These are phyloP conservation scores for Mycogona germanica DNA, from an alignment of 2,888 invertebrate genomes.

Conservation along the genomic window DNA sequence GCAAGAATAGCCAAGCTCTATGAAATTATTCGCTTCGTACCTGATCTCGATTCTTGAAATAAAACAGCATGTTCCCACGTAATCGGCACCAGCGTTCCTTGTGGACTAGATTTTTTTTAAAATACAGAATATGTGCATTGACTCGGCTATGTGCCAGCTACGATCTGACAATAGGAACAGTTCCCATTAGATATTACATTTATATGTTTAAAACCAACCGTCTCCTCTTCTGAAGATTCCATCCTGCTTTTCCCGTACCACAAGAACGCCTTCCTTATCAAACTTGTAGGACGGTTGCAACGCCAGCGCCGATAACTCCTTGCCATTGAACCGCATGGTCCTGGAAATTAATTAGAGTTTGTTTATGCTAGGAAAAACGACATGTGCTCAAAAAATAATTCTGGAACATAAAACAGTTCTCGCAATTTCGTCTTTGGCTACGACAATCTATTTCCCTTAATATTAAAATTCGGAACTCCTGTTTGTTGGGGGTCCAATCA, in stretches of 20 bases:
- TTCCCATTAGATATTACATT: neutral
- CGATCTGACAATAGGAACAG: neutral
- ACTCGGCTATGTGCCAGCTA: too few species aligned
- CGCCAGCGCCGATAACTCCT: conserved; percentile 71
- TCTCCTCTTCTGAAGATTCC: conserved; percentile 82
- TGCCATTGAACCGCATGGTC: conserved; percentile 78
- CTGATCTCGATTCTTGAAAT: conserved; percentile 77
- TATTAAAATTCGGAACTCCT: too few species aligned
- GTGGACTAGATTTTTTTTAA: too few species aligned
- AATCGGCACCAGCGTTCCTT: conserved; percentile 80
- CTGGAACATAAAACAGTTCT: too few species aligned
- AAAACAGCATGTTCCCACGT: conserved; percentile 84
- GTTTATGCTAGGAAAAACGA: too few species aligned
- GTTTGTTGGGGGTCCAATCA: too few species aligned
- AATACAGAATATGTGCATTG: conserved; percentile 33
- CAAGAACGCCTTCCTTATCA: conserved; percentile 80
- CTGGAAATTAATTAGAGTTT: too few species aligned
- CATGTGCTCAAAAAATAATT: too few species aligned
- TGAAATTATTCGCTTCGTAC: conserved; percentile 24
- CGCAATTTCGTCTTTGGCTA: too few species aligned
- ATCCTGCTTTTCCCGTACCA: conserved; percentile 77
- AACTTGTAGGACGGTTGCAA: conserved; percentile 76
- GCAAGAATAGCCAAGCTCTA: neutral
- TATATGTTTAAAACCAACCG: conserved; percentile 53
- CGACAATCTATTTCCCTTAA: too few species aligned